Percentiles rank a stretch among this genome's conserved stretches.
These are phyloP conservation scores for Pseudolaguvia tuberculata DNA, from an alignment of 2,113 vertebrate species.

Conservation along the genomic window DNA sequence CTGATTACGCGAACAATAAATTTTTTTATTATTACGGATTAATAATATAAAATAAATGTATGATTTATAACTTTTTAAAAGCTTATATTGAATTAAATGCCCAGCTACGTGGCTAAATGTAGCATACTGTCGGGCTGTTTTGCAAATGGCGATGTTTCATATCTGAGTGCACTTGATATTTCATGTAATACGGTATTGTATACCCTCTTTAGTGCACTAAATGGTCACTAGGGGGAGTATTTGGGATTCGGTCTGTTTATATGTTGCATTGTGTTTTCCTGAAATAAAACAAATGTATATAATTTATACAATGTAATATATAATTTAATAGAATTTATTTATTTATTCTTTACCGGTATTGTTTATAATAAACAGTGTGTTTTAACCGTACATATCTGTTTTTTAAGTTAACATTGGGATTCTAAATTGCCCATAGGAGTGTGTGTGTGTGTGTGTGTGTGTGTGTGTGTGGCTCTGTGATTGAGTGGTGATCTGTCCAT, in stretches of 20 bases:
- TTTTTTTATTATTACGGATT: background rate
- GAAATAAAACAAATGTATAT: background rate
- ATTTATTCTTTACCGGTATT: too few relatives aligned
- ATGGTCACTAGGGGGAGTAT: background rate
- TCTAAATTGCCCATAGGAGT: too few relatives aligned
- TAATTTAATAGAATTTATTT: too few relatives aligned
- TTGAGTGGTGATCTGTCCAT: too few relatives aligned
- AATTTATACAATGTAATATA: too few relatives aligned
- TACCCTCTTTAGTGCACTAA: background rate
- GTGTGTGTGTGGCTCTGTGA: too few relatives aligned
- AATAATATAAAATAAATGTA: background rate
- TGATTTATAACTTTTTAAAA: background rate
- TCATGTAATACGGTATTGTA: background rate
- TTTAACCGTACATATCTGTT: too few relatives aligned
- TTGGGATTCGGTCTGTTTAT: background rate
- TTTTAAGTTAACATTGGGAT: too few relatives aligned
- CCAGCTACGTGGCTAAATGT: background rate
- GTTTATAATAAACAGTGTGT: too few relatives aligned
- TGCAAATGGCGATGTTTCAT: background rate
- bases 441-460: too few relatives aligned
- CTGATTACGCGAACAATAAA: background rate
- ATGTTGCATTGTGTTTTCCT: background rate
- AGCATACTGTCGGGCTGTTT: background rate
- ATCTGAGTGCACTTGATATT: too few relatives aligned
- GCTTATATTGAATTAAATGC: background rate